Base-by-base conservation (phyloP, 2,888 invertebrate species). In the Baronia brevicornis region DNA sequence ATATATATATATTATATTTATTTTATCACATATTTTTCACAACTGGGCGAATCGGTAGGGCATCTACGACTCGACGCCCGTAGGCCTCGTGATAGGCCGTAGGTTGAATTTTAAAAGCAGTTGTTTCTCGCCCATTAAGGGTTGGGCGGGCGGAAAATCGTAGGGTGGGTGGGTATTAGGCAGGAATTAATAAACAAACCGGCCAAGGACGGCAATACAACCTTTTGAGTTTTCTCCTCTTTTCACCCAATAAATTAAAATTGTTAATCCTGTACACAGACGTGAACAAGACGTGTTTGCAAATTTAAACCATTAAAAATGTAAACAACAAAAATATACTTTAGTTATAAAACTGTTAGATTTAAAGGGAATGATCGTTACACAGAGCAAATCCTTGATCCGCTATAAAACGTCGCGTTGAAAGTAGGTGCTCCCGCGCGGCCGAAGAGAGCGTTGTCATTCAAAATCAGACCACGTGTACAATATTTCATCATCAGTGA, bases 401-500 rank as follows among this genome's bases (percentile, higher is more conserved):
- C 63, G 61, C 69, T 54, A 72, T 75, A 78, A 75, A 77, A 67
- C 57, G 65, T 82, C 79, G 80, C 73, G 72, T 51, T 54, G 54
- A 56, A 62, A 68, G 67, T 64, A 62, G 61, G 61, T 60, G 57
- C 72, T 61, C 65, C 56, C 55, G 63, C 55, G 60, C 63, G 68
- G 70, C 74, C 80, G 82, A 84, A 78, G 82, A 85, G 74, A 80
- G 85, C 87, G 86, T 79, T 87, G 88, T 88, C 88, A 88, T 89
- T 89, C 86, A 87, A 85, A 88, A 88, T 88, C 89, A 87, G 86
- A 88, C 88, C 88, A 88, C 88, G 88, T 88, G 88, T 87, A 87
- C 88, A 87, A 88, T 88, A 88, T 88, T 88, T 88, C 88, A 88
- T 88, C 88, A 86, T 88, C 87, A 87, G 85, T 82, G 65, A 78